phyloP scores from a whole-genome alignment of 2,888 invertebrate genomes.

The Theristus sp. region DNA sequence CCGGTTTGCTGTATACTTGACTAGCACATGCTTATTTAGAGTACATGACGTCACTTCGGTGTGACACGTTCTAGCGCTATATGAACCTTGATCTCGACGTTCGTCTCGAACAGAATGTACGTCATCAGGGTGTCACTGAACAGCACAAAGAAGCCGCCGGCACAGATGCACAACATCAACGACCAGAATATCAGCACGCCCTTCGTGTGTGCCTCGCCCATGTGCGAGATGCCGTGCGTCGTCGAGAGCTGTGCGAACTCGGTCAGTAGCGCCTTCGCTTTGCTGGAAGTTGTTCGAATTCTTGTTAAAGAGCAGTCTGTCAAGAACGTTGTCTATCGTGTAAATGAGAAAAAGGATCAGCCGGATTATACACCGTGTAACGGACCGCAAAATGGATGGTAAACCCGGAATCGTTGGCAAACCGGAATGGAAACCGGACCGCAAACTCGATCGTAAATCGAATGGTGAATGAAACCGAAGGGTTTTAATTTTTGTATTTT shows the following conservation, averaged over 20 bases:
- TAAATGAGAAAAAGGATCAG: too few species aligned
- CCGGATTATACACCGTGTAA: too few species aligned
- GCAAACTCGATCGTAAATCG: background rate
- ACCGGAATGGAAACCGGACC: background rate
- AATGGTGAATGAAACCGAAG: too few species aligned
- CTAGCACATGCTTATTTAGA: too few species aligned
- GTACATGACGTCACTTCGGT: too few species aligned
- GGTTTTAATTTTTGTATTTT: too few species aligned
- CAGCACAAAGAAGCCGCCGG: background rate
- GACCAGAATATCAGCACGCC: constrained; percentile 2
- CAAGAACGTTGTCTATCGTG: too few species aligned
- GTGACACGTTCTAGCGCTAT: too few species aligned
- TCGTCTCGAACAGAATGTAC: background rate
- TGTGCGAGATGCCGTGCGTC: constrained; percentile 2
- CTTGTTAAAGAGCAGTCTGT: too few species aligned
- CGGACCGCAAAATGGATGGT: too few species aligned
- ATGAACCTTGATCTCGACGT: background rate
- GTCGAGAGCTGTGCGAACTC: constrained; percentile 1
- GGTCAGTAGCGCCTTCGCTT: background rate
- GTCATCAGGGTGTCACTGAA: background rate
- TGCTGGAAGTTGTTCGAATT: too few species aligned
- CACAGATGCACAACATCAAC: background rate
- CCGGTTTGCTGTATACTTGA: too few species aligned
- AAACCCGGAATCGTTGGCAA: background rate
- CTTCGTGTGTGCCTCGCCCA: constrained; percentile 4